These are phyloP conservation scores for Lottia scabra DNA, from an alignment of 2,888 invertebrate species.

Conservation along the genomic window DNA sequence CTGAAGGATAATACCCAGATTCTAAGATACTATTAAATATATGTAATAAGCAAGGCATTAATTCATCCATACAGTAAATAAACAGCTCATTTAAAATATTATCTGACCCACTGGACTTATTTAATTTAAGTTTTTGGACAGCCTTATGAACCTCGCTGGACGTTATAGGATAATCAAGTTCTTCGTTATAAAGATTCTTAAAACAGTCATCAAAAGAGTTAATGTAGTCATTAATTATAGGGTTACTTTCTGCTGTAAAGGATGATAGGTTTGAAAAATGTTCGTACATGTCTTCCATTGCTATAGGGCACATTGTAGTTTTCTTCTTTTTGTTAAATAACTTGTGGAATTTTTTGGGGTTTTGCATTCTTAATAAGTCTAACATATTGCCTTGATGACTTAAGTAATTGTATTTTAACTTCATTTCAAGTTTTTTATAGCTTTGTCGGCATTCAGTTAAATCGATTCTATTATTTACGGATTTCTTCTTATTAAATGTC, in stretches of 20 bases:
- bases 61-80: not conserved
- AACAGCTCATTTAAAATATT: constrained; percentile 10
- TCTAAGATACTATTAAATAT: constrained; percentile 11
- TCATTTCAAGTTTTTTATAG: constrained; percentile 3
- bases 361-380: not conserved
- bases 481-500: constrained; percentile 8
- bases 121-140: not conserved
- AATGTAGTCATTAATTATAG: not conserved
- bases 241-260: not conserved
- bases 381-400: constrained; percentile 5
- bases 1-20: constrained; percentile 6
- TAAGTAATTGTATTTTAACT: not conserved
- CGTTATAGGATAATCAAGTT: not conserved
- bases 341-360: constrained; percentile 8
- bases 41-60: not conserved
- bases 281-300: not conserved
- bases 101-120: not conserved
- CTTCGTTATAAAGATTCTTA: not conserved
- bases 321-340: not conserved
- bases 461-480: constrained; percentile 1
- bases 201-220: not conserved
- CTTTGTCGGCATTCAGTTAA: not conserved
- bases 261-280: not conserved
- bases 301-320: not conserved
- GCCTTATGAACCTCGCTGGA: not conserved